Conservation (phyloP, 2,888 invertebrate species). For the Alcis repandata region DNA sequence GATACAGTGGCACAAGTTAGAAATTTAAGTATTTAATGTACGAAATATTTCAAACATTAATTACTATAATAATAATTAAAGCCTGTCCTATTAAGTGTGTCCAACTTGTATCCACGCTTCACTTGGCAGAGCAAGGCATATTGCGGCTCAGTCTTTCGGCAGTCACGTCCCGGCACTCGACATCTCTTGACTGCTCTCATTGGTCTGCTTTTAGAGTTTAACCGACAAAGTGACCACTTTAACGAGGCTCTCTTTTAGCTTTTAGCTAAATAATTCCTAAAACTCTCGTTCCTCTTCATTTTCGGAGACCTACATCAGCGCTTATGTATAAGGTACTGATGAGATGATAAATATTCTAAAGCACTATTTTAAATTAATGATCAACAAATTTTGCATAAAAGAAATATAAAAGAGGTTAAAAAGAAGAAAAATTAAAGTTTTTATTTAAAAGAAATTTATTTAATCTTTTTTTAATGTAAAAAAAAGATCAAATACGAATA, state of each 20-base stretch:
- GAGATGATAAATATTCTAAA: too few relatives aligned
- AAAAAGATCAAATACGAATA: too few relatives aligned
- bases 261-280: neutral
- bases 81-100: neutral
- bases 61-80: neutral
- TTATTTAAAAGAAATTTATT: too few relatives aligned
- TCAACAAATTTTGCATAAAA: too few relatives aligned
- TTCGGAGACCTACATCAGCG: too few relatives aligned
- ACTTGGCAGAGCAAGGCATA: neutral
- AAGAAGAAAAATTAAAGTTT: too few relatives aligned
- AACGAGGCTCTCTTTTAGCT: neutral
- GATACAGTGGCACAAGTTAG: neutral
- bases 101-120: neutral
- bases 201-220: slow-evolving; percentile 3
- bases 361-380: too few relatives aligned
- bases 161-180: slow-evolving; percentile 14
- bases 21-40: neutral
- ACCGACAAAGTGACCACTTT: neutral
- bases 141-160: neutral
- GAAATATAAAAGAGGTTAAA: too few relatives aligned
- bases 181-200: slow-evolving; percentile 1
- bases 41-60: neutral
- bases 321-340: too few relatives aligned
- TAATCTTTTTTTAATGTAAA: too few relatives aligned
- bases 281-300: neutral